A percentile compares a stretch with the other conserved stretches of the same genome.
Conservation (phyloP, 2,113 vertebrate genomes). For the Chlorodrepanis virens region DNA sequence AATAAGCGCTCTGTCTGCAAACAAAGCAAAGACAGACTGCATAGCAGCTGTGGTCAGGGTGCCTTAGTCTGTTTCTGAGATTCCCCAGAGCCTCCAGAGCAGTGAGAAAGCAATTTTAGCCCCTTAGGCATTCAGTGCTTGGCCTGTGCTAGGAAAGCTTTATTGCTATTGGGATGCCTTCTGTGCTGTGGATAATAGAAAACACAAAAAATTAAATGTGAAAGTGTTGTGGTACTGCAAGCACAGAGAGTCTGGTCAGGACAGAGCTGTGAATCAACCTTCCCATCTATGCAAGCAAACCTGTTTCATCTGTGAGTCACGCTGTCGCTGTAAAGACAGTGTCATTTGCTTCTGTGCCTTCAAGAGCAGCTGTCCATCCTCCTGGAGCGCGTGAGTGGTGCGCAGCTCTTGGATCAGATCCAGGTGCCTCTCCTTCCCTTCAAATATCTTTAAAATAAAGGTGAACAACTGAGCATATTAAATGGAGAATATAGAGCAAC, state of each 20-base stretch:
- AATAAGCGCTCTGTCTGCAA: slow-evolving; percentile 1
- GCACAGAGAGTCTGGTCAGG: neutral
- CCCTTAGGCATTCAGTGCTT: neutral
- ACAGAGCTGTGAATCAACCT: neutral
- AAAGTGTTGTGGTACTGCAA: neutral
- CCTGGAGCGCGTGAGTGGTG: slow-evolving; percentile 79
- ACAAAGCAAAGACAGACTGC: slow-evolving; percentile 4
- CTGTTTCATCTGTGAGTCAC: slow-evolving; percentile 70
- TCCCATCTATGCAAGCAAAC: slow-evolving; percentile 59
- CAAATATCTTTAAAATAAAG: slow-evolving; percentile 82
- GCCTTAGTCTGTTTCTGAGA: neutral
- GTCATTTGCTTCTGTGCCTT: slow-evolving; percentile 73
- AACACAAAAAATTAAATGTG: neutral
- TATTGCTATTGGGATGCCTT: neutral
- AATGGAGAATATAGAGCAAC: neutral
- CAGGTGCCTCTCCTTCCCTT: slow-evolving; percentile 80
- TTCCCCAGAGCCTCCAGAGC: neutral
- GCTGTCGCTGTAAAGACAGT: slow-evolving; percentile 75
- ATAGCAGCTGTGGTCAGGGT: neutral
- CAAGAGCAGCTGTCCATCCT: slow-evolving; percentile 76
- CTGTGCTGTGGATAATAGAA: neutral
- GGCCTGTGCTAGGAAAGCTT: neutral
- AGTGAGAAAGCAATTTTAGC: neutral
- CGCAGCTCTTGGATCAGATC: slow-evolving; percentile 88
- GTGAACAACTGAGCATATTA: neutral